A percentile compares a stretch with the other conserved stretches of the same genome.
Evolutionary conservation across 2,113 vertebrate species (phyloP).

Genomic region (Alouatta palliata): DNA sequence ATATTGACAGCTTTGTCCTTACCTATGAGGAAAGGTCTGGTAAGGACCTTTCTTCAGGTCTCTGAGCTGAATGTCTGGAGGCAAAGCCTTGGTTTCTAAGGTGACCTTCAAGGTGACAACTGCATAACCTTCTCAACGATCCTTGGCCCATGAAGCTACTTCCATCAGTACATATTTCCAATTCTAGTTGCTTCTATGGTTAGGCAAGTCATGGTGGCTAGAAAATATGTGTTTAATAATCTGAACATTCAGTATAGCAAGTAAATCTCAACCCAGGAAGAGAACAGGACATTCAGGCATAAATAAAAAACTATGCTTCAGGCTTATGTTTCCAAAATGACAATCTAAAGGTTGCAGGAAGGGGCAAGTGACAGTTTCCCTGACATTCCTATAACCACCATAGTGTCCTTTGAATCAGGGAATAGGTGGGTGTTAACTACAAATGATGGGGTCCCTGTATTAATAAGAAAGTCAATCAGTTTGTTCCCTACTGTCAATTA

Average conservation of each 20-base stretch:
- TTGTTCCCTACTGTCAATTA: not conserved
- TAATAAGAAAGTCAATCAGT: not conserved
- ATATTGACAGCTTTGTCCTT: not conserved
- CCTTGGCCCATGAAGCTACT: not conserved
- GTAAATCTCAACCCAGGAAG: not conserved
- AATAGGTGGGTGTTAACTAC: not conserved
- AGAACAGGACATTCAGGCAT: not conserved
- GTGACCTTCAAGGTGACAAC: not conserved
- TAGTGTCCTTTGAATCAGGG: not conserved
- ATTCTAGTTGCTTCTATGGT: not conserved
- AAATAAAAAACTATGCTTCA: not conserved
- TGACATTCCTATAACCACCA: not conserved
- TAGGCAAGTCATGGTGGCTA: not conserved
- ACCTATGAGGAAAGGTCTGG: not conserved
- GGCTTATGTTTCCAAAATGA: not conserved
- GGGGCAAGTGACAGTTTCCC: not conserved
- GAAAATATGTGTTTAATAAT: not conserved
- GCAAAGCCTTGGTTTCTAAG: not conserved
- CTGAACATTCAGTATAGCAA: not conserved
- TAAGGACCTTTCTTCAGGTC: not conserved
- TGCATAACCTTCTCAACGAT: not conserved
- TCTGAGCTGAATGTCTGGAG: not conserved
- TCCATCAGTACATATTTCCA: not conserved
- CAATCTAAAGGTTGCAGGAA: not conserved
- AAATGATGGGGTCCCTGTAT: not conserved